These are phyloP conservation scores for Noctua janthe DNA, from an alignment of 2,888 invertebrate species.

Conservation along the genomic window DNA sequence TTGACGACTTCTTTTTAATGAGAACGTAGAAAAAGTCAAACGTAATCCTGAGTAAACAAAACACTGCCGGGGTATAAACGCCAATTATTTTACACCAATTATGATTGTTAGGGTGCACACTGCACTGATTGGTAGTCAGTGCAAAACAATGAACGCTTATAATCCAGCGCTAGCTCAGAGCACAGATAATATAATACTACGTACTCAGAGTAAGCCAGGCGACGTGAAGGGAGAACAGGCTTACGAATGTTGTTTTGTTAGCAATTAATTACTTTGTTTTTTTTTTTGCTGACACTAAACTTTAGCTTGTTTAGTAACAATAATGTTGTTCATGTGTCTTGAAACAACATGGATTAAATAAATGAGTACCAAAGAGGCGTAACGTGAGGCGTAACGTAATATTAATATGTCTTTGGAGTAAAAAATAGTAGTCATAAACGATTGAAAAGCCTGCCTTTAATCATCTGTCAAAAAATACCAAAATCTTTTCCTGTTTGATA, in stretches of 20 bases:
- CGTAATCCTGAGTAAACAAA: conserved; percentile 13
- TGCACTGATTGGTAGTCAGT: conserved; percentile 22
- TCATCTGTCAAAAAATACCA: neutral
- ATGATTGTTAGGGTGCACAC: neutral
- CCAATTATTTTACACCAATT: conserved; percentile 51
- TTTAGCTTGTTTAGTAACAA: neutral
- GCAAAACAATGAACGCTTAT: conserved; percentile 8
- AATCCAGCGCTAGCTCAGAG: neutral
- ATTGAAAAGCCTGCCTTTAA: neutral
- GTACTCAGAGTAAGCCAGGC: no score
- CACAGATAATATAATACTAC: no score
- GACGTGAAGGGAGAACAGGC: neutral
- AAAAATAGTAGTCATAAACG: neutral
- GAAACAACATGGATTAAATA: neutral
- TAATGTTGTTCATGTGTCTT: neutral
- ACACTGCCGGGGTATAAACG: neutral
- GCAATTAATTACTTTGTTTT: neutral
- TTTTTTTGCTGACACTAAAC: neutral
- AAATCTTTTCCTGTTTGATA: neutral
- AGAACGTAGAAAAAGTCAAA: neutral
- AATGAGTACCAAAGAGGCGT: neutral
- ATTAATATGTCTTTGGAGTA: neutral
- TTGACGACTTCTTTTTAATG: neutral
- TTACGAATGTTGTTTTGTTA: neutral
- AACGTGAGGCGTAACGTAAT: neutral